Percentiles rank a stretch among this genome's conserved stretches.
These are phyloP conservation scores for Strigops habroptila DNA, from an alignment of 2,113 vertebrate genomes.

Conservation along the genomic window DNA sequence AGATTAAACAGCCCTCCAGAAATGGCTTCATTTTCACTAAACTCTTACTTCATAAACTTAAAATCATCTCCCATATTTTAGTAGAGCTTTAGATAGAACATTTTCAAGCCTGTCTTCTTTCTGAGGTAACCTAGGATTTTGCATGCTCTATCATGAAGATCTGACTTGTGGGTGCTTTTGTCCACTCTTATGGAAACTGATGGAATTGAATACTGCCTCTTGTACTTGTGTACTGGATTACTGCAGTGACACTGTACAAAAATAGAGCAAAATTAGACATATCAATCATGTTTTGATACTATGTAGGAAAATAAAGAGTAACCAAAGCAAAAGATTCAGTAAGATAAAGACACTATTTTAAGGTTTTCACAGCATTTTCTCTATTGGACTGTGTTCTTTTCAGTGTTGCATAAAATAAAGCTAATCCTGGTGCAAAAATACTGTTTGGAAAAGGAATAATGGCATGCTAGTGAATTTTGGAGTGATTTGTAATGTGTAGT, in stretches of 20 bases:
- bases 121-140: not conserved
- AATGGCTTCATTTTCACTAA: not conserved
- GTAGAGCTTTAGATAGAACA: not conserved
- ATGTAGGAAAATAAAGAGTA: not conserved
- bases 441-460: not conserved
- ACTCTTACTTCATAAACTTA: not conserved
- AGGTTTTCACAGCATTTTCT: not conserved
- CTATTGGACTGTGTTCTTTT: not conserved
- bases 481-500: not conserved
- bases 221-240: not conserved
- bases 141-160: not conserved
- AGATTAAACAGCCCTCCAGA: not conserved
- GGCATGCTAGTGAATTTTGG: not conserved
- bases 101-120: not conserved
- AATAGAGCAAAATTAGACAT: not conserved
- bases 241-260: not conserved
- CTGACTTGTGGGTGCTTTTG: not conserved
- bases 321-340: not conserved
- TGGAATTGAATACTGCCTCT: not conserved
- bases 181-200: not conserved
- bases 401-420: not conserved
- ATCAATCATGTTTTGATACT: not conserved
- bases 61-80: not conserved
- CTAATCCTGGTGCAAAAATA: not conserved
- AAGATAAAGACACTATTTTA: not conserved